A percentile compares a stretch with the other conserved stretches of the same genome.
Conservation (phyloP, 2,113 vertebrate genomes). For the Apodemus speciosus region DNA sequence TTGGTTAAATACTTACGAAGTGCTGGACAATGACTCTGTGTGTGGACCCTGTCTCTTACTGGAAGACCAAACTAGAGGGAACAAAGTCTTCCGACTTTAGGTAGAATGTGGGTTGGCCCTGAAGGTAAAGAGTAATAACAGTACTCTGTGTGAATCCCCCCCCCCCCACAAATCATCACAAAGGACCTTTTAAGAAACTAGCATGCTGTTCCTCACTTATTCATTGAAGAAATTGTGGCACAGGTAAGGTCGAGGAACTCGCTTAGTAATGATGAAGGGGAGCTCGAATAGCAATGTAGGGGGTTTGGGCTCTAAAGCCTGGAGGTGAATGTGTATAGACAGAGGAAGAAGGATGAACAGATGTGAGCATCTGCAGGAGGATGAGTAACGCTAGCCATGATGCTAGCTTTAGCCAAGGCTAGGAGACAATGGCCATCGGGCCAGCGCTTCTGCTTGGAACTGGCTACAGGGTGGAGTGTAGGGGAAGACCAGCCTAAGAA, state of each 20-base stretch:
- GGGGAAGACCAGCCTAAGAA: not conserved
- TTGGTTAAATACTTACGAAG: not conserved
- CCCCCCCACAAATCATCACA: not conserved
- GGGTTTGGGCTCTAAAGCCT: not conserved
- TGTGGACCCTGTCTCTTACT: not conserved
- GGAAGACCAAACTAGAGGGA: not conserved
- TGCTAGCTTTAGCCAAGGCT: not conserved
- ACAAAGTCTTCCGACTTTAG: not conserved
- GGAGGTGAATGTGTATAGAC: not conserved
- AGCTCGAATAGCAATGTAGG: not conserved
- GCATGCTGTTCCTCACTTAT: not conserved
- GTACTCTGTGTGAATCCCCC: not conserved
- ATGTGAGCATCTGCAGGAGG: not conserved
- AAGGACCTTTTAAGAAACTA: not conserved
- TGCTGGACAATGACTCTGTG: not conserved
- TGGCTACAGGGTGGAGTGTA: accelerated
- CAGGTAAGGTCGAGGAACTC: not conserved
- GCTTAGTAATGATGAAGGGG: not conserved
- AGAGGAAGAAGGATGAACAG: not conserved
- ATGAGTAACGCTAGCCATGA: not conserved
- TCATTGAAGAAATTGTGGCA: not conserved
- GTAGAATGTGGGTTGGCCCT: not conserved
- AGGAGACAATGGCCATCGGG: not conserved
- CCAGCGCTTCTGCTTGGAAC: not conserved
- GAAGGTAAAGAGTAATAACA: not conserved